A percentile compares a stretch with the other conserved stretches of the same genome.
phyloP scores from a whole-genome alignment of 2,113 vertebrate genomes.

The Orientallactaga bullata region DNA sequence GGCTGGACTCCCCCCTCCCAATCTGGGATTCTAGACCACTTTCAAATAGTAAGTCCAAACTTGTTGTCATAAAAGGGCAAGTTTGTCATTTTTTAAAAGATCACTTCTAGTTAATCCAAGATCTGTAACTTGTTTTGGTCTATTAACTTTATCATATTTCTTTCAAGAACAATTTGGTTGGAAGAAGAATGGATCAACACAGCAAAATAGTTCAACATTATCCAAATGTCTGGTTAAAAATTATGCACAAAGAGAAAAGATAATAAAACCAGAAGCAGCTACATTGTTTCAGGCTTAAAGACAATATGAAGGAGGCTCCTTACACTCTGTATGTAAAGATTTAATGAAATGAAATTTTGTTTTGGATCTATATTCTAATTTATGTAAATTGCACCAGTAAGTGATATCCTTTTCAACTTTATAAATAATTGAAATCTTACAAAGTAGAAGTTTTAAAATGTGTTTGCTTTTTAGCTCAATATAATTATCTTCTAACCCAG shows the following conservation, averaged over 20 bases:
- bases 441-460: slow-evolving; percentile 3
- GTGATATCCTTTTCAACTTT: slow-evolving; percentile 35
- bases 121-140: slow-evolving; percentile 82
- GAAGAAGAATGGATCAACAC: slow-evolving; percentile 78
- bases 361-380: slow-evolving; percentile 52
- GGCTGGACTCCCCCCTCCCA: slow-evolving; percentile 70
- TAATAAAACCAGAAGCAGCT: slow-evolving; percentile 6
- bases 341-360: slow-evolving; percentile 46
- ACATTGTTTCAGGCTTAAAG: slow-evolving; percentile 18
- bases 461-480: slow-evolving; percentile 29
- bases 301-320: not conserved
- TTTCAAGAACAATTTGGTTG: slow-evolving; percentile 81
- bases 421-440: slow-evolving; percentile 59
- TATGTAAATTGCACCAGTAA: slow-evolving; percentile 35
- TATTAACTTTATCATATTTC: slow-evolving; percentile 84
- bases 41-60: slow-evolving; percentile 81
- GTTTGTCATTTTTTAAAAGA: slow-evolving; percentile 82
- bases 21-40: slow-evolving; percentile 79
- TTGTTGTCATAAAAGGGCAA: slow-evolving; percentile 84
- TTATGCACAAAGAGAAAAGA: not conserved
- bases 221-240: slow-evolving; percentile 58
- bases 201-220: slow-evolving; percentile 67
- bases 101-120: slow-evolving; percentile 85
- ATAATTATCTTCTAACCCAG: slow-evolving; percentile 55
- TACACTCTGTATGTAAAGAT: slow-evolving; percentile 54